phyloP scores from a whole-genome alignment of 2,797 vertebrate species.

The Agapornis canus region DNA sequence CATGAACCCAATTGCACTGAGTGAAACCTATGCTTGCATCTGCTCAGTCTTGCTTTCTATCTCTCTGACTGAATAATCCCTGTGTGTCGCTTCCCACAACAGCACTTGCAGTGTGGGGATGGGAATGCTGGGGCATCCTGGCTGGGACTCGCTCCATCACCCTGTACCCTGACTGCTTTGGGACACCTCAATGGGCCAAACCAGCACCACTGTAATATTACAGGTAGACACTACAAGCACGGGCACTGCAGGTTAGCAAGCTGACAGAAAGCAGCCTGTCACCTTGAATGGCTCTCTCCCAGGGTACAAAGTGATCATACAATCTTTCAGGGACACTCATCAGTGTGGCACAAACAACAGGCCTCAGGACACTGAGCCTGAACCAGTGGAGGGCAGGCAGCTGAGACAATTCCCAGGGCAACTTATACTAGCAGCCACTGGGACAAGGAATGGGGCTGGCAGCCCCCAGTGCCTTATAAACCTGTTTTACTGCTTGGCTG shows the following conservation, averaged over 20 bases:
- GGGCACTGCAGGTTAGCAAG: background rate
- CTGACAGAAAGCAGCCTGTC: background rate
- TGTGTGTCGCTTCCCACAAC: fast-evolving
- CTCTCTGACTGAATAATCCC: background rate
- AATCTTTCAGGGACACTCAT: background rate
- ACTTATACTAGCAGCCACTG: background rate
- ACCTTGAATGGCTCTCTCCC: background rate
- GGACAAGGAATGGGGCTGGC: background rate
- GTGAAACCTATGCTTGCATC: background rate
- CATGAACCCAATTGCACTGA: fast-evolving
- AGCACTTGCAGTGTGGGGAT: fast-evolving
- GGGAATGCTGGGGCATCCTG: background rate
- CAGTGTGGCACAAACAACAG: background rate
- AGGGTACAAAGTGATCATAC: background rate
- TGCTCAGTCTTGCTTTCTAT: background rate
- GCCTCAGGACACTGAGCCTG: background rate
- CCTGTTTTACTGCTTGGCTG: background rate
- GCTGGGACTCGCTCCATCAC: background rate
- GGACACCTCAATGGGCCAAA: fast-evolving
- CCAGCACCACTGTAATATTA: fast-evolving
- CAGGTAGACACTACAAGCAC: fast-evolving
- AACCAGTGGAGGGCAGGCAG: background rate
- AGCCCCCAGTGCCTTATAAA: background rate
- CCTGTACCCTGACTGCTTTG: fast-evolving
- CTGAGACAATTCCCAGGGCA: background rate